These are phyloP conservation scores for Ophthalmolycus amberensis DNA, from an alignment of 2,113 vertebrate species.

Conservation along the genomic window DNA sequence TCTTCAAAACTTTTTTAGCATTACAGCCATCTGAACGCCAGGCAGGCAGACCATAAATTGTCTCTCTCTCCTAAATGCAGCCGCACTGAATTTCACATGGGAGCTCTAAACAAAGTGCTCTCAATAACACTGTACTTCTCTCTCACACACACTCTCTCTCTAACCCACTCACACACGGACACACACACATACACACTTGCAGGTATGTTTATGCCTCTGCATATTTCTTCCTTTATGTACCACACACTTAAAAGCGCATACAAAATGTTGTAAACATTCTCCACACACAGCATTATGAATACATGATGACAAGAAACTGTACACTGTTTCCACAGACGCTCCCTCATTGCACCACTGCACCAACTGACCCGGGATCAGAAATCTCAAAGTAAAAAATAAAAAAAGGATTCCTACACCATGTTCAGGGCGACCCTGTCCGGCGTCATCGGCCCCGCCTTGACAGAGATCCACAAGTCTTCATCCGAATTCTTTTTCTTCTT, in stretches of 20 bases:
- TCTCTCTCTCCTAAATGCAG: conserved; percentile 60
- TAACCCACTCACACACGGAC: conserved; percentile 14
- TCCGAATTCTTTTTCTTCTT: conserved; percentile 86
- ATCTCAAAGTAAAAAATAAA: neutral
- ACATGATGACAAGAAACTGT: conserved; percentile 39
- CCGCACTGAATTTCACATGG: conserved; percentile 68
- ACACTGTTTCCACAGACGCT: conserved; percentile 32
- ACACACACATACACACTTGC: conserved; percentile 26
- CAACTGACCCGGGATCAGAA: conserved; percentile 15
- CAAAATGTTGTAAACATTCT: conserved; percentile 64
- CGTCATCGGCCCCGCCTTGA: conserved; percentile 88
- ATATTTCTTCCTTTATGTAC: conserved; percentile 62
- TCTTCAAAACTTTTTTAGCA: conserved; percentile 10
- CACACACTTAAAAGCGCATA: conserved; percentile 47
- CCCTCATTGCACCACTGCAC: neutral
- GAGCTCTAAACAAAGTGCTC: conserved; percentile 62
- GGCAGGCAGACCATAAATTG: conserved; percentile 50
- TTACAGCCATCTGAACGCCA: conserved; percentile 45
- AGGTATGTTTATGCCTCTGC: conserved; percentile 5
- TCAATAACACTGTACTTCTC: conserved; percentile 47
- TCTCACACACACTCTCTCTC: neutral
- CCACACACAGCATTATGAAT: conserved; percentile 36
- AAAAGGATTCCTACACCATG: conserved; percentile 59
- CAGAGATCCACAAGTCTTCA: conserved; percentile 96
- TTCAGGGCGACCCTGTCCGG: conserved; percentile 81